phyloP scores from a whole-genome alignment of 2,797 vertebrate genomes.

The Neomorphus geoffroyi region DNA sequence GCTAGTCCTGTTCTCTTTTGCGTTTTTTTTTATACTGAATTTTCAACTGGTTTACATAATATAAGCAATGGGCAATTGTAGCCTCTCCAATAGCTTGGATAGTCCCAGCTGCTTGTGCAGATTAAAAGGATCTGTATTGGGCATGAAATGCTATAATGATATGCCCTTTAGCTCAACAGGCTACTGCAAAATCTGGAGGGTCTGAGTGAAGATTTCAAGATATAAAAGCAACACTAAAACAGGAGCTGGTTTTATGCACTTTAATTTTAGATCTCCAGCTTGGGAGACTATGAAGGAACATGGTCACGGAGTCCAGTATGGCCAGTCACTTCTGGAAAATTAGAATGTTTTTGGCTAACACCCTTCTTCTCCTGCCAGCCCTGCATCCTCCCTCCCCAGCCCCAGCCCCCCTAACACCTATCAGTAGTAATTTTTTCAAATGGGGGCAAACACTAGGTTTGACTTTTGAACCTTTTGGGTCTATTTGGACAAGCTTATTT shows the following conservation, averaged over 20 bases:
- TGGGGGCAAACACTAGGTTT: not conserved
- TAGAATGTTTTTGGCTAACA: not conserved
- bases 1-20: not conserved
- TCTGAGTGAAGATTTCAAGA: not conserved
- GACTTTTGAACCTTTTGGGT: not conserved
- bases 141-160: not conserved
- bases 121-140: not conserved
- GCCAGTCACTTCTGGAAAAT: not conserved
- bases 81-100: not conserved
- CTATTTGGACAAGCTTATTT: not conserved
- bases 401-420: not conserved
- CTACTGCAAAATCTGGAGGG: not conserved
- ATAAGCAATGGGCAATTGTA: not conserved
- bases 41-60: not conserved
- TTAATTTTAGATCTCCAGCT: not conserved
- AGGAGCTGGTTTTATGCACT: not conserved
- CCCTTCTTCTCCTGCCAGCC: not conserved
- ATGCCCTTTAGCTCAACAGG: not conserved
- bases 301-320: accelerated
- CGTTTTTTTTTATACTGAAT: not conserved
- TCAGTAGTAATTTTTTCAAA: not conserved
- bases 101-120: not conserved
- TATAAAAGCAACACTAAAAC: not conserved
- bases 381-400: accelerated
- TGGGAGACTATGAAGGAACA: not conserved